These are phyloP conservation scores for Semnornis frantzii DNA, from an alignment of 2,113 vertebrate species.

Conservation along the genomic window DNA sequence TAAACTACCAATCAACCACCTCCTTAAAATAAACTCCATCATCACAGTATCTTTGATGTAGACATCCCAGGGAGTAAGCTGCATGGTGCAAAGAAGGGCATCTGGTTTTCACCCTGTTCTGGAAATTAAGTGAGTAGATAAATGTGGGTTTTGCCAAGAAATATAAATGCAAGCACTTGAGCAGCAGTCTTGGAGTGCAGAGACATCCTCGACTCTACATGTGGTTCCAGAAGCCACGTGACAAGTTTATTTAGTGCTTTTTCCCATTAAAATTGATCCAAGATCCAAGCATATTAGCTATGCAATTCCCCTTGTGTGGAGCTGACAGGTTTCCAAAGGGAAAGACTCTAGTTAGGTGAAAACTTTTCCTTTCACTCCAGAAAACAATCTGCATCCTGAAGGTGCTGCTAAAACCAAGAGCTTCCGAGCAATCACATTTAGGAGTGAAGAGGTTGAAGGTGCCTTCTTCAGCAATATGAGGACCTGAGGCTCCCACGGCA, in stretches of 20 bases:
- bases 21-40: constrained; percentile 60
- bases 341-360: constrained; percentile 14
- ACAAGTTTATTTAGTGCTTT: constrained; percentile 16
- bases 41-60: constrained; percentile 50
- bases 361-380: constrained; percentile 1
- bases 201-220: background rate
- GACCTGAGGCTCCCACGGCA: background rate
- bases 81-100: constrained; percentile 37
- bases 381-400: constrained; percentile 46
- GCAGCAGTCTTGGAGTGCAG: background rate
- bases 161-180: constrained; percentile 48
- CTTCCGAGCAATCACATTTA: background rate
- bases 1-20: constrained; percentile 55
- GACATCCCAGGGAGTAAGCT: constrained; percentile 43
- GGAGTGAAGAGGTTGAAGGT: background rate
- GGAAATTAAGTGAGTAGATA: constrained; percentile 24
- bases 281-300: constrained; percentile 4
- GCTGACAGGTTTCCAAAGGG: constrained; percentile 38
- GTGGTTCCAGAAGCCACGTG: constrained; percentile 30
- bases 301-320: constrained; percentile 26
- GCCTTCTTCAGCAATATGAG: constrained; percentile 50
- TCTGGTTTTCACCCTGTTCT: constrained; percentile 63
- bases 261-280: constrained; percentile 7
- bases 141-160: constrained; percentile 19
- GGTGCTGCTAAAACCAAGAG: constrained; percentile 61